phyloP scores from a whole-genome alignment of 2,113 vertebrate species.

The Anseranas semipalmata region DNA sequence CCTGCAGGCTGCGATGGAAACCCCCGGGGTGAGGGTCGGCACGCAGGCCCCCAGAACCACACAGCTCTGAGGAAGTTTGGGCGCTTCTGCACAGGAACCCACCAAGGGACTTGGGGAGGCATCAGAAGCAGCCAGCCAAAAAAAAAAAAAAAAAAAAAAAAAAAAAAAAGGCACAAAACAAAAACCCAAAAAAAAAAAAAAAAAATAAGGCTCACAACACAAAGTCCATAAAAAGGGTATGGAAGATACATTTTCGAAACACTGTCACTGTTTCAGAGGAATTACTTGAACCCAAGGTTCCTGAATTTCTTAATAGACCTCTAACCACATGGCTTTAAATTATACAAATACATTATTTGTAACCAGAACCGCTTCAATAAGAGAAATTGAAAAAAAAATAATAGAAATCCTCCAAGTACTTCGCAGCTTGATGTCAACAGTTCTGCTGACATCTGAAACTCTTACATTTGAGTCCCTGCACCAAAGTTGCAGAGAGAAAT shows the following conservation, averaged over 20 bases:
- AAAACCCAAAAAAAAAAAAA: too few relatives aligned
- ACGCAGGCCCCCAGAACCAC: not conserved
- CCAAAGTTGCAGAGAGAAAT: not conserved
- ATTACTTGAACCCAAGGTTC: not conserved
- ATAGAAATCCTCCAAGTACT: not conserved
- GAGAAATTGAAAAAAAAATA: not conserved
- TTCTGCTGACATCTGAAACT: not conserved
- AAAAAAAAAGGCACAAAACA: too few relatives aligned
- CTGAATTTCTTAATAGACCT: not conserved
- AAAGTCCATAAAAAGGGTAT: not conserved
- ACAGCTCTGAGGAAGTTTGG: not conserved
- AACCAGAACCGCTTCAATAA: not conserved
- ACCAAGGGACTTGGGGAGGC: not conserved
- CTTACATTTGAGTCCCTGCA: not conserved
- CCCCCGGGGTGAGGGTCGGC: too few relatives aligned
- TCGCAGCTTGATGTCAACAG: not conserved
- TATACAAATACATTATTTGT: not conserved
- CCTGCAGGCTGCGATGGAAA: not conserved
- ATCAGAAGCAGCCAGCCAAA: not conserved
- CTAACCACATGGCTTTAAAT: not conserved
- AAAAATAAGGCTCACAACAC: not conserved
- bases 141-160: too few relatives aligned
- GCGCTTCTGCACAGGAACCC: not conserved
- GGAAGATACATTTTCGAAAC: not conserved
- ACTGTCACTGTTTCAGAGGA: not conserved